Percentiles rank a stretch among this genome's conserved stretches.
Conservation (phyloP, 1,140 invertebrate species). For the Tigriopus japonicus region DNA sequence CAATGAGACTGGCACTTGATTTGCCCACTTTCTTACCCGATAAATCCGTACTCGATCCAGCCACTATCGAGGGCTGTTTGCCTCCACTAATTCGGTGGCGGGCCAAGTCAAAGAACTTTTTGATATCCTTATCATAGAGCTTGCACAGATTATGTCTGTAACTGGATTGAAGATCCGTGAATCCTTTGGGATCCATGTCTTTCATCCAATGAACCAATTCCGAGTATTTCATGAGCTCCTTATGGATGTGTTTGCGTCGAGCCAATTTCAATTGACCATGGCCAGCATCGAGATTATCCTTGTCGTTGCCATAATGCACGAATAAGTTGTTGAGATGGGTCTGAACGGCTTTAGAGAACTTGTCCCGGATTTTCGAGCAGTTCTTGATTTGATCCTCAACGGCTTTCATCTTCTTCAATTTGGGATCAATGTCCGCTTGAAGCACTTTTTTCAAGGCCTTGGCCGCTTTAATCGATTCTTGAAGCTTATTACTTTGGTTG, state of each 20-base stretch:
- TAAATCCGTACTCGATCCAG: background rate
- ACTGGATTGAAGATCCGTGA: constrained; percentile 52
- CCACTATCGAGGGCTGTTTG: background rate
- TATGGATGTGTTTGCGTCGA: constrained; percentile 54
- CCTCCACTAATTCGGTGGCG: constrained; percentile 26
- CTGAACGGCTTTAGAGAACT: constrained; percentile 59
- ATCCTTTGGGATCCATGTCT: constrained; percentile 60
- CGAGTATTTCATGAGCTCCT: constrained; percentile 24
- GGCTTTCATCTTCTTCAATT: constrained; percentile 41
- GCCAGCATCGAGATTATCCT: constrained; percentile 31
- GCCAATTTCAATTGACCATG: constrained; percentile 47
- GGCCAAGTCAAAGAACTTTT: constrained; percentile 55
- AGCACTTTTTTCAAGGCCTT: constrained; percentile 55
- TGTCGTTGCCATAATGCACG: constrained; percentile 62
- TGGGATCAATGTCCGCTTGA: constrained; percentile 23
- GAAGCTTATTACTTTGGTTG: constrained; percentile 46
- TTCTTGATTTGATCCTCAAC: constrained; percentile 71
- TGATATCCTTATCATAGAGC: constrained; percentile 63
- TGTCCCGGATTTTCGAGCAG: constrained; percentile 60
- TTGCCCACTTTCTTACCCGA: constrained; percentile 6
- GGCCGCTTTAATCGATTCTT: constrained; percentile 55
- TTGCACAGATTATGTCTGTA: constrained; percentile 57
- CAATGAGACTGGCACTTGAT: background rate
- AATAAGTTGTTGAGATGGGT: constrained; percentile 81
- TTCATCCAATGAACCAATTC: constrained; percentile 69